Evolutionary conservation across 1,140 invertebrate species (phyloP).

Genomic region (Drosophila orosa): DNA sequence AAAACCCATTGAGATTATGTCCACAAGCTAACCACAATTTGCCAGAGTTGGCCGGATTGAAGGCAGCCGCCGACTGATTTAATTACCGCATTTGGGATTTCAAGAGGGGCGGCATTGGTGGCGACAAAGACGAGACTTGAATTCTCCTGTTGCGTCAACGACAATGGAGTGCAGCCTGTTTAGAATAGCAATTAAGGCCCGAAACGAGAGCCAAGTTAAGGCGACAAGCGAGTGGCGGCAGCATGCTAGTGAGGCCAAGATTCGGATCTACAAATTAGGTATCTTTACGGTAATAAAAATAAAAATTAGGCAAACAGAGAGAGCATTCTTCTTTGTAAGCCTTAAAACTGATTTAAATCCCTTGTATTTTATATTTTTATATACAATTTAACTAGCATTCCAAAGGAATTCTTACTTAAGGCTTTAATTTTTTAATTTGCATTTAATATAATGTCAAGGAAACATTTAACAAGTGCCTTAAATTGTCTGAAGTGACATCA

Average conservation of each 20-base stretch:
- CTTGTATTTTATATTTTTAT: too few relatives aligned
- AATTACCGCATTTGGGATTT: conserved; percentile 64
- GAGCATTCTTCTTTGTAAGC: too few relatives aligned
- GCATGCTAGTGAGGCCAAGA: neutral
- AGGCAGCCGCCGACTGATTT: conserved; percentile 64
- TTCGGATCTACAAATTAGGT: neutral
- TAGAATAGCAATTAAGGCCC: conserved; percentile 77
- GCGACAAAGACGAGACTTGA: conserved; percentile 6
- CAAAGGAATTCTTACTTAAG: neutral
- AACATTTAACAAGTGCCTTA: neutral
- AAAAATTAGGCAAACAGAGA: too few relatives aligned
- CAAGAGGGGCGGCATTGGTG: neutral
- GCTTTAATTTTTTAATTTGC: too few relatives aligned
- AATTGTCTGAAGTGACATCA: conserved; percentile 3
- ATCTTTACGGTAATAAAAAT: too few relatives aligned
- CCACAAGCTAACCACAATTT: conserved; percentile 18
- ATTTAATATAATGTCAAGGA: neutral
- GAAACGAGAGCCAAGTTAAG: conserved; percentile 26
- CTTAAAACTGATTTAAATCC: too few relatives aligned
- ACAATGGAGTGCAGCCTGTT: conserved; percentile 73
- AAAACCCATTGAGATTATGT: neutral
- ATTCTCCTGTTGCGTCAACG: conserved; percentile 41
- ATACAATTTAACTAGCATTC: too few relatives aligned
- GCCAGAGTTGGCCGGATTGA: conserved; percentile 38
- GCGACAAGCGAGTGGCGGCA: conserved; percentile 3